These are phyloP conservation scores for Sarcophaga rosellei DNA, from an alignment of 2,888 invertebrate genomes.

Conservation along the genomic window DNA sequence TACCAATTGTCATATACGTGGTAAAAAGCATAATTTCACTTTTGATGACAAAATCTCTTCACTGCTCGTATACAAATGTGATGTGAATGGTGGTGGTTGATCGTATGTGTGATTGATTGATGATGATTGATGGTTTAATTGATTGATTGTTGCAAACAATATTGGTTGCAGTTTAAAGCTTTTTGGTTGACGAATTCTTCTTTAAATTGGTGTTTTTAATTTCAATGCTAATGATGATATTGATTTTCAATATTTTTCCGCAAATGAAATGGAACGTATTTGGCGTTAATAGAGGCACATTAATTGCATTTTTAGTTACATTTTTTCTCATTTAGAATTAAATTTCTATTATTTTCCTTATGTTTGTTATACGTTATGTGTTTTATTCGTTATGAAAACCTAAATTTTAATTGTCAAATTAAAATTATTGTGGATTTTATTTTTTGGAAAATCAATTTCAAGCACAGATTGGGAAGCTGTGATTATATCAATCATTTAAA, in stretches of 20 bases:
- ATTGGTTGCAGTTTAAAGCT: constrained; percentile 24
- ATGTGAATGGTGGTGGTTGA: background rate
- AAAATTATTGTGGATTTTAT: too few species aligned
- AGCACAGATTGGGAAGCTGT: too few species aligned
- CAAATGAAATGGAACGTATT: constrained; percentile 41
- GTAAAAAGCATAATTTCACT: constrained; percentile 71
- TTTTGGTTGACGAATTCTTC: background rate
- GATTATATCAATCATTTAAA: too few species aligned
- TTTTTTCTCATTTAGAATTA: constrained; percentile 16
- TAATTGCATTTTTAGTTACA: constrained; percentile 42
- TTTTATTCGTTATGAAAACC: background rate
- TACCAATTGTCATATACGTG: constrained; percentile 73
- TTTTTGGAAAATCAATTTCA: too few species aligned
- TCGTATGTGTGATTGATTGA: constrained; percentile 10
- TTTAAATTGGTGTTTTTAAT: too few species aligned
- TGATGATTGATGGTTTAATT: constrained; percentile 40
- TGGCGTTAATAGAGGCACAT: constrained; percentile 47
- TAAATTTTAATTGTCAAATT: too few species aligned
- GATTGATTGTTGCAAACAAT: background rate
- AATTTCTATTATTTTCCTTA: background rate
- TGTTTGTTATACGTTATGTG: background rate
- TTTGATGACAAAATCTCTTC: constrained; percentile 11
- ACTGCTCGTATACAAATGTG: constrained; percentile 27
- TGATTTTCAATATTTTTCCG: constrained; percentile 3
- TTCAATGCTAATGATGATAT: background rate